Percentiles rank a stretch among this genome's conserved stretches.
phyloP scores from a whole-genome alignment of 2,113 vertebrate species.

The Pomatorhinus ruficollis region DNA sequence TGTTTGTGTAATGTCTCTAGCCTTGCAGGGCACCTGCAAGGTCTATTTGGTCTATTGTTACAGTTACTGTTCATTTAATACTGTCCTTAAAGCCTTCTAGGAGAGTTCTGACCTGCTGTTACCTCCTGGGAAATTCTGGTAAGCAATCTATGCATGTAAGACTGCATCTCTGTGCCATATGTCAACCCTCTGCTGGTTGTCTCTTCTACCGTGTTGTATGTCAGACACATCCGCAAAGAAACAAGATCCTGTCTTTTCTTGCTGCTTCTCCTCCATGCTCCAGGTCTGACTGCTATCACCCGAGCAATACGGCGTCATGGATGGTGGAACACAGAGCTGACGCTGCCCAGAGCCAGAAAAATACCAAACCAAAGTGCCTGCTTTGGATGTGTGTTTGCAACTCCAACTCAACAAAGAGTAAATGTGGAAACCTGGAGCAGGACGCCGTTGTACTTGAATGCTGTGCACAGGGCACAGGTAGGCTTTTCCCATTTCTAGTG shows the following conservation, averaged over 20 bases:
- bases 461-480: not conserved
- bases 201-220: not conserved
- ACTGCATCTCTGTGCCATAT: not conserved
- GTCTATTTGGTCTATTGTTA: not conserved
- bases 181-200: not conserved
- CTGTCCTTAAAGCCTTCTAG: not conserved
- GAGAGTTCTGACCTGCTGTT: not conserved
- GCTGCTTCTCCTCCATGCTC: not conserved
- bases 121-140: not conserved
- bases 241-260: not conserved
- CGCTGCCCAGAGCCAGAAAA: not conserved
- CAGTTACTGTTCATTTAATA: not conserved
- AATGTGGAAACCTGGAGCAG: not conserved
- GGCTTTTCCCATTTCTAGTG: not conserved
- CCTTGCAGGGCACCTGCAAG: not conserved
- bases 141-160: not conserved
- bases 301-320: accelerated
- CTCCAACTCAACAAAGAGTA: not conserved
- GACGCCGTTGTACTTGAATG: not conserved
- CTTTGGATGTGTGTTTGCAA: not conserved
- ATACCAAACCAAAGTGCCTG: not conserved
- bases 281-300: not conserved
- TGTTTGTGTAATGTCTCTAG: not conserved
- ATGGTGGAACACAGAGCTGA: not conserved
- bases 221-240: not conserved